phyloP scores from a whole-genome alignment of 2,113 vertebrate genomes.

The Hylia prasina region DNA sequence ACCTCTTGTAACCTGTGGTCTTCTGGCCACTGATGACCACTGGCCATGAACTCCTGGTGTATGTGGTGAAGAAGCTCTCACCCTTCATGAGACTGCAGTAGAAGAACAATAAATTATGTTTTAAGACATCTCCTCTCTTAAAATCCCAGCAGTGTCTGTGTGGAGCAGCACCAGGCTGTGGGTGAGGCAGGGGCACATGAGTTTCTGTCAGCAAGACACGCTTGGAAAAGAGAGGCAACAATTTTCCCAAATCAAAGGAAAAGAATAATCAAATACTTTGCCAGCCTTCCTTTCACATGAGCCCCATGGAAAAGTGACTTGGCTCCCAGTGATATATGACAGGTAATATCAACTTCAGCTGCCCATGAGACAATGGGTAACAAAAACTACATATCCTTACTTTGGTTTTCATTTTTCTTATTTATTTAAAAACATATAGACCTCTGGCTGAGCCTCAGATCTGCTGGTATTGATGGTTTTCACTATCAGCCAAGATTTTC shows the following conservation, averaged over 20 bases:
- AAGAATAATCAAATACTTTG: not conserved
- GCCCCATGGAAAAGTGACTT: not conserved
- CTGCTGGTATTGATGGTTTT: not conserved
- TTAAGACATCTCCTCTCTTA: not conserved
- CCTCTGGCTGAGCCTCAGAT: not conserved
- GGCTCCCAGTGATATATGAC: not conserved
- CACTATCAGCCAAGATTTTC: not conserved
- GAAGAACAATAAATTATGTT: not conserved
- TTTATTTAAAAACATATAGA: not conserved
- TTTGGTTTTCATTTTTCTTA: not conserved
- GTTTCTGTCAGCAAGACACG: not conserved
- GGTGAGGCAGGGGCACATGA: rapidly evolving
- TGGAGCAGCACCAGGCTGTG: not conserved
- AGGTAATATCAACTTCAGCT: not conserved
- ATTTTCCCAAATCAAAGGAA: not conserved
- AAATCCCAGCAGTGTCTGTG: not conserved
- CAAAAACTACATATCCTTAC: not conserved
- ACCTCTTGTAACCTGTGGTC: not conserved
- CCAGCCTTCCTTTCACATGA: not conserved
- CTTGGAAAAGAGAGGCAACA: not conserved
- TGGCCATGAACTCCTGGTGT: not conserved
- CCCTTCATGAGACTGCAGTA: not conserved
- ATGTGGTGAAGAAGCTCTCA: not conserved
- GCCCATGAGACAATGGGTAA: not conserved
- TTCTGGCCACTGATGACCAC: not conserved